phyloP scores from a whole-genome alignment of 2,797 vertebrate species.

The Bradypodion ventrale region DNA sequence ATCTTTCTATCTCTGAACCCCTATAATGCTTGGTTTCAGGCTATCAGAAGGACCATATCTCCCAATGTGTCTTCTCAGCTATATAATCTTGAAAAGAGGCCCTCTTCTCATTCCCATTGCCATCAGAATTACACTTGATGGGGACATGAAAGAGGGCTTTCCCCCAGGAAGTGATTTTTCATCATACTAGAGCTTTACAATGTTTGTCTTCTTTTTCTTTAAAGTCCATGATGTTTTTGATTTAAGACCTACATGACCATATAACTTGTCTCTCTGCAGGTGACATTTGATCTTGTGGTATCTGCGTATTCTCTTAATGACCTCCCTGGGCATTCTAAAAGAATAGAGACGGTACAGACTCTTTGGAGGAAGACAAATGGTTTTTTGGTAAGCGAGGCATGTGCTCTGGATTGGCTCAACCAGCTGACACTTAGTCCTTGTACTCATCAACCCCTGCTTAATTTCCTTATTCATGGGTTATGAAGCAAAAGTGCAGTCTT shows the following conservation, averaged over 20 bases:
- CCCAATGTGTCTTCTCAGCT: no score
- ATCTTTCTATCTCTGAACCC: no score
- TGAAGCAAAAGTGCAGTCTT: neutral
- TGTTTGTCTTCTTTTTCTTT: no score
- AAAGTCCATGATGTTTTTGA: neutral
- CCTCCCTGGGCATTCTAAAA: neutral
- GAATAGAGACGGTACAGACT: neutral
- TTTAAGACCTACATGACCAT: neutral
- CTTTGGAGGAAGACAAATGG: conserved; percentile 29
- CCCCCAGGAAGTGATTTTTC: no score
- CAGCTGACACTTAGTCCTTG: neutral
- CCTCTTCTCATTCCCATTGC: no score
- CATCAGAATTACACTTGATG: no score
- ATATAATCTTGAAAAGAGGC: no score
- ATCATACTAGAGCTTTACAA: no score
- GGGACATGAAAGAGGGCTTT: no score
- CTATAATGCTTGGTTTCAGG: no score
- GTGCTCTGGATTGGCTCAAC: neutral
- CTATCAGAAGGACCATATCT: no score
- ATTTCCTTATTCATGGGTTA: neutral
- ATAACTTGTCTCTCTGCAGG: neutral
- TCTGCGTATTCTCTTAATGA: conserved; percentile 38
- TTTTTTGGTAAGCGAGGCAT: conserved; percentile 10
- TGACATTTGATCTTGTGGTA: conserved; percentile 29
- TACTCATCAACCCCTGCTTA: no score